phyloP scores from a whole-genome alignment of 2,113 vertebrate genomes.

The Colius striatus region DNA sequence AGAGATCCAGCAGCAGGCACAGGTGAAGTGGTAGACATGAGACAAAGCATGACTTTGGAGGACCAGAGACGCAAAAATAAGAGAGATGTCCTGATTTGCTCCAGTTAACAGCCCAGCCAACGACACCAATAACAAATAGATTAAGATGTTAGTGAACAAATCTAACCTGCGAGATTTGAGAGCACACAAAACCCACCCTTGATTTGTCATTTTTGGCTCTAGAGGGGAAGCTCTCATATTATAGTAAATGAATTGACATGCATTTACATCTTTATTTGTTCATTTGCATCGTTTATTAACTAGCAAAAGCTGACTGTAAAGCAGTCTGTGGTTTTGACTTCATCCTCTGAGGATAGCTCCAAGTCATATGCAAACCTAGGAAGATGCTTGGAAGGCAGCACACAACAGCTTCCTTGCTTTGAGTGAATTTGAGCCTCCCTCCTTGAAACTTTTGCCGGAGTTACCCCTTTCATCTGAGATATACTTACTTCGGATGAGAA shows the following conservation, averaged over 20 bases:
- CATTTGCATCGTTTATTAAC: background rate
- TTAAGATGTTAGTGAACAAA: background rate
- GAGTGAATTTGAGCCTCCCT: background rate
- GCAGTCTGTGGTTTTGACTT: background rate
- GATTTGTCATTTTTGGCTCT: background rate
- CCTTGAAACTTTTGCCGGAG: background rate
- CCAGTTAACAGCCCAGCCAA: background rate
- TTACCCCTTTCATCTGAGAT: background rate
- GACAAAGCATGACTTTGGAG: background rate
- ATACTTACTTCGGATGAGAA: conserved; percentile 79
- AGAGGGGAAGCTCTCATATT: background rate
- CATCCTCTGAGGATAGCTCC: background rate
- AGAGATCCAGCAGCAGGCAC: background rate
- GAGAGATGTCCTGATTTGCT: background rate
- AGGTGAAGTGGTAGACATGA: background rate
- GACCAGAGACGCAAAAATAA: background rate
- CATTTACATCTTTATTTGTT: conserved; percentile 24
- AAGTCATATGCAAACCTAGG: background rate
- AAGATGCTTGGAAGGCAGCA: background rate
- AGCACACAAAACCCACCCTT: background rate
- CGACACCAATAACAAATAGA: background rate
- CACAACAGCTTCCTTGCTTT: background rate
- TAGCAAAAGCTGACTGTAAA: background rate
- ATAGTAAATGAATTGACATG: background rate
- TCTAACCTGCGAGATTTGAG: rapidly evolving